These are phyloP conservation scores for Aporophyla nigra DNA, from an alignment of 2,888 invertebrate species.

Conservation along the genomic window DNA sequence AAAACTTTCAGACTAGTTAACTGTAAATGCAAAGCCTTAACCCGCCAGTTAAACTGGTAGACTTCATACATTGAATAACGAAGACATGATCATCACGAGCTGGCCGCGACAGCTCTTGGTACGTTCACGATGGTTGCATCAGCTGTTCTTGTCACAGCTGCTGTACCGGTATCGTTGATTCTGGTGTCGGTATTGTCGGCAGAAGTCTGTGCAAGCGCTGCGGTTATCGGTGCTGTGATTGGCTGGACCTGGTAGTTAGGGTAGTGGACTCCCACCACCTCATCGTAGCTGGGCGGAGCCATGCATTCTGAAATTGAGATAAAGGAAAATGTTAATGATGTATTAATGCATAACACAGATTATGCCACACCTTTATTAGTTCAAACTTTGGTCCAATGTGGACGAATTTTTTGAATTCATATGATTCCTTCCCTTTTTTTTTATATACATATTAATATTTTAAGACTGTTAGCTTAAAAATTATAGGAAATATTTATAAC, in stretches of 20 bases:
- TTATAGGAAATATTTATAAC: too few species aligned
- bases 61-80: conserved; percentile 57
- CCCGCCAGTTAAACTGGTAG: conserved; percentile 73
- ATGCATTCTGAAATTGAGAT: conserved; percentile 83
- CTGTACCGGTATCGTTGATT: conserved; percentile 43
- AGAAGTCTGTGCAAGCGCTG: conserved; percentile 75
- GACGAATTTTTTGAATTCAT: too few species aligned
- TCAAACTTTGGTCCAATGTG: neutral
- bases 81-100: conserved; percentile 69
- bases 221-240: conserved; percentile 82
- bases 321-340: conserved; percentile 15
- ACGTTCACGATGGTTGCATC: conserved; percentile 61
- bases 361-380: neutral
- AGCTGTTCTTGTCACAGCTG: conserved; percentile 24
- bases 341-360: neutral
- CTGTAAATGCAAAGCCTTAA: conserved; percentile 69
- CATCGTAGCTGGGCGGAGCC: conserved; percentile 89
- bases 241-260: conserved; percentile 82
- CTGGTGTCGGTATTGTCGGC: conserved; percentile 26
- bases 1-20: conserved; percentile 70
- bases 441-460: too few species aligned
- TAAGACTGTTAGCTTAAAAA: too few species aligned
- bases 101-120: conserved; percentile 71
- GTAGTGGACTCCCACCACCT: conserved; percentile 87
- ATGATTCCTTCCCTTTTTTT: too few species aligned